Base-by-base conservation (phyloP, 2,797 vertebrate species). In the Vireo griseus region DNA sequence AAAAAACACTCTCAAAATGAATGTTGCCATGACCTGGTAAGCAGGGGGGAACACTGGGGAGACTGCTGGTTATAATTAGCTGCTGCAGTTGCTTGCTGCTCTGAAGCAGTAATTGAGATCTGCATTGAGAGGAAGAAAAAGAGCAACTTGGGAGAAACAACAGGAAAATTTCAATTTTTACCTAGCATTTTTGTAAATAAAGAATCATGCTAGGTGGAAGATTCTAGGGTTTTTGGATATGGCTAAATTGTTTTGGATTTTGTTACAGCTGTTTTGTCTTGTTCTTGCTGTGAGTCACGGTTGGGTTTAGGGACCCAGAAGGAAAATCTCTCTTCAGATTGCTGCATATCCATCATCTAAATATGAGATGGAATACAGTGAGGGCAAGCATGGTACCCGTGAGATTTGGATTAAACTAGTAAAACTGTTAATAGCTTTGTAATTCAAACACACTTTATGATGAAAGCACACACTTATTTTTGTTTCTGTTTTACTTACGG, bases 21-120 rank as follows among this genome's bases (percentile, higher is more conserved):
- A 63, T 55, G 68, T 76, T 94, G 77, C 59, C 63, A 50, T 58
- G 88, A 82, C 29, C 74, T 91, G 52, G 67, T 74, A 58, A 82
- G 74, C 81, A 77, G 52, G 12, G 4, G 48, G 57, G 33, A 69
- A 48, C 85, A 48, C 48, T 35, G 35, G 35, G 47, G 22, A 57
- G 20, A n/a, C 81, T 92, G 84, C 86, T 95, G 94, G 72, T 88
- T 94, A 47, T 65, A 91, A 93, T 95, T 91, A 96, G 78, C 68
- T 87, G 51, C 44, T 84, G 71, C 44, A 39, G 20, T 68, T 51
- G 29, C 25, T 69, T 81, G 21, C 44, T 93, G 74, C 57, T 89
- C 42, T 61, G 57, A 74, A 79, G 57, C 35, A 51, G 47, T 63
- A 74, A 83, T 50, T 42, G 50, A 82, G 63, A 76, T 78, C 44